These are phyloP conservation scores for Pipra filicauda DNA, from an alignment of 2,113 vertebrate species.

Conservation along the genomic window DNA sequence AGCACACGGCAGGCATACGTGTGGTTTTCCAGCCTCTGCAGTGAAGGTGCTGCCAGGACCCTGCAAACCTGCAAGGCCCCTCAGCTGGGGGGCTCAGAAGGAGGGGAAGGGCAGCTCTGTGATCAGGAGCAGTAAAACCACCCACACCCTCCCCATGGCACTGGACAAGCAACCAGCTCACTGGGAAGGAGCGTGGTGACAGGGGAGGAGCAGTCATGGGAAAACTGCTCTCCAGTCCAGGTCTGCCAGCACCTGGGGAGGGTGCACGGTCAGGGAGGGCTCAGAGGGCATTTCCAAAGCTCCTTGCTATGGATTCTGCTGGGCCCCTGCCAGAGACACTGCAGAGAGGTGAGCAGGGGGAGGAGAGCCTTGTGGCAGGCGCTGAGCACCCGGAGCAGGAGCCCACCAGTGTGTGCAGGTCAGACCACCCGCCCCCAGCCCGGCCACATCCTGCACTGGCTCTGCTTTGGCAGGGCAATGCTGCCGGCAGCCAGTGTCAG, in stretches of 20 bases:
- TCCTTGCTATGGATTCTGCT: not conserved
- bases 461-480: not conserved
- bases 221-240: not conserved
- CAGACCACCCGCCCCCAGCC: not conserved
- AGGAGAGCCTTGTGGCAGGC: not conserved
- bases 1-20: fast-evolving
- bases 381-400: not conserved
- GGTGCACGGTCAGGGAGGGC: not conserved
- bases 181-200: not conserved
- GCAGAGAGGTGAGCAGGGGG: not conserved
- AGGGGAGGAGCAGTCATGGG: not conserved
- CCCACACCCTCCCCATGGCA: fast-evolving
- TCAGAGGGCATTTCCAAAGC: not conserved
- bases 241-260: not conserved
- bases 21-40: not conserved
- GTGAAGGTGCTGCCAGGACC: not conserved
- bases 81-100: fast-evolving
- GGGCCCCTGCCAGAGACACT: not conserved
- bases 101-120: not conserved
- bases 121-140: not conserved
- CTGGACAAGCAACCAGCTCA: not conserved
- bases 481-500: not conserved
- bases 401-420: not conserved
- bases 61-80: not conserved
- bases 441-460: not conserved